A percentile compares a stretch with the other conserved stretches of the same genome.
Conservation (phyloP, 1,140 invertebrate species). For the silkworm (Bombyx mori) region DNA sequence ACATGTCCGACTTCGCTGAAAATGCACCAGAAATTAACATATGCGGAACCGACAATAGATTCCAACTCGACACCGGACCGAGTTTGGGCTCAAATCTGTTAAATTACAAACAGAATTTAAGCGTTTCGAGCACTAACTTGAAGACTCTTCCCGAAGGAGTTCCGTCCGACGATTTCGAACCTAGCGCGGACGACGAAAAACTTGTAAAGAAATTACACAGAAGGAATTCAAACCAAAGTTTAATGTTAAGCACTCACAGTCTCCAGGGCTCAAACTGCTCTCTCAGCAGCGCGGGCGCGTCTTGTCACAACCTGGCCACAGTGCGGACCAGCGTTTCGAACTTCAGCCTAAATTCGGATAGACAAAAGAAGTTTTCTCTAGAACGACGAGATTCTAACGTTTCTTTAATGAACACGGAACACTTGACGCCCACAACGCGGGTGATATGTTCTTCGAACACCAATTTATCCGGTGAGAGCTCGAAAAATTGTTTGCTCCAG, state of each 20-base stretch:
- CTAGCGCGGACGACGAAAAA: slow-evolving; percentile 54
- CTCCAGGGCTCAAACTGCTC: slow-evolving; percentile 66
- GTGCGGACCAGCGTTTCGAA: slow-evolving; percentile 65
- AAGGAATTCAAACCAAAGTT: slow-evolving; percentile 88
- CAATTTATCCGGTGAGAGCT: slow-evolving; percentile 41
- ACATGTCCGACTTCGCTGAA: slow-evolving; percentile 47
- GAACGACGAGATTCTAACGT: slow-evolving; percentile 89
- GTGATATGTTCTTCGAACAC: slow-evolving; percentile 56
- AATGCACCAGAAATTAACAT: slow-evolving; percentile 49
- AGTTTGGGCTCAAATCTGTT: slow-evolving; percentile 60
- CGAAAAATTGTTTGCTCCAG: slow-evolving; percentile 81
- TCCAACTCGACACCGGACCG: slow-evolving; percentile 34
- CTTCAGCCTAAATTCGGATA: slow-evolving; percentile 63
- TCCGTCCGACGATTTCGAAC: slow-evolving; percentile 75
- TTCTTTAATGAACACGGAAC: slow-evolving; percentile 77
- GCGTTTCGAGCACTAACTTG: slow-evolving; percentile 74
- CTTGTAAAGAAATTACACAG: slow-evolving; percentile 73
- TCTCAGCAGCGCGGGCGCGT: slow-evolving; percentile 57
- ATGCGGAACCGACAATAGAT: slow-evolving; percentile 31
- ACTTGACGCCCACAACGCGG: slow-evolving; percentile 48
- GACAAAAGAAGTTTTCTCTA: slow-evolving; percentile 74
- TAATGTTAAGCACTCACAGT: slow-evolving; percentile 78
- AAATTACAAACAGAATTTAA: slow-evolving; percentile 68
- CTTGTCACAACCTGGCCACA: slow-evolving; percentile 57
- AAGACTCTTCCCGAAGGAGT: slow-evolving; percentile 78